Evolutionary conservation across 2,113 vertebrate species (phyloP).

Genomic region (Silurus asotus): DNA sequence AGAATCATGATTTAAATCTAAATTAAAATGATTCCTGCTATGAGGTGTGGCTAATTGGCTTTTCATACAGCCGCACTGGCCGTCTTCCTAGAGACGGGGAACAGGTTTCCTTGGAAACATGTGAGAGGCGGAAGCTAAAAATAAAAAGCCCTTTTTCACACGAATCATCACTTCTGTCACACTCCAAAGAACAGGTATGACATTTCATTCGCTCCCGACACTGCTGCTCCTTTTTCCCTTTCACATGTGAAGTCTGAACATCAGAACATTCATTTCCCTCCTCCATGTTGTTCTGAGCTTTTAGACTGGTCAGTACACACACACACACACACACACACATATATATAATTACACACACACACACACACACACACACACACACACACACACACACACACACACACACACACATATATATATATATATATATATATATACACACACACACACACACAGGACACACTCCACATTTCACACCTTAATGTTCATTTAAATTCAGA

Average conservation of each 20-base stretch:
- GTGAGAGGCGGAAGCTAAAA: slow-evolving; percentile 32
- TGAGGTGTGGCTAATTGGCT: slow-evolving; percentile 28
- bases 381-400: too few species aligned
- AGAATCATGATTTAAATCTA: background rate
- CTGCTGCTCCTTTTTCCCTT: slow-evolving; percentile 4
- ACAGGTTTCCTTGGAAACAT: slow-evolving; percentile 45
- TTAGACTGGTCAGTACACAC: too few species aligned
- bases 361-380: too few species aligned
- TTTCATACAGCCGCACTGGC: slow-evolving; percentile 26
- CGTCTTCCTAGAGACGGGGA: slow-evolving; percentile 21
- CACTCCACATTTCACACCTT: background rate
- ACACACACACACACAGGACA: background rate
- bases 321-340: too few species aligned
- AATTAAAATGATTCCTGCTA: background rate
- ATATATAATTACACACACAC: too few species aligned
- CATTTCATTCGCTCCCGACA: slow-evolving; percentile 5
- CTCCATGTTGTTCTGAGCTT: background rate
- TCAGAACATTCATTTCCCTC: background rate
- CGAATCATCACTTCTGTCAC: slow-evolving; percentile 17
- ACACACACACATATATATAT: too few species aligned
- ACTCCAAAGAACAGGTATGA: slow-evolving; percentile 39
- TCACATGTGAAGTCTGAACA: background rate
- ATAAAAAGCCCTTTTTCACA: slow-evolving; percentile 27
- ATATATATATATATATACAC: too few species aligned
- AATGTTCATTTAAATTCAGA: background rate